Base-by-base conservation (phyloP, 2,888 invertebrate genomes). In the Ormyrus labotus region DNA sequence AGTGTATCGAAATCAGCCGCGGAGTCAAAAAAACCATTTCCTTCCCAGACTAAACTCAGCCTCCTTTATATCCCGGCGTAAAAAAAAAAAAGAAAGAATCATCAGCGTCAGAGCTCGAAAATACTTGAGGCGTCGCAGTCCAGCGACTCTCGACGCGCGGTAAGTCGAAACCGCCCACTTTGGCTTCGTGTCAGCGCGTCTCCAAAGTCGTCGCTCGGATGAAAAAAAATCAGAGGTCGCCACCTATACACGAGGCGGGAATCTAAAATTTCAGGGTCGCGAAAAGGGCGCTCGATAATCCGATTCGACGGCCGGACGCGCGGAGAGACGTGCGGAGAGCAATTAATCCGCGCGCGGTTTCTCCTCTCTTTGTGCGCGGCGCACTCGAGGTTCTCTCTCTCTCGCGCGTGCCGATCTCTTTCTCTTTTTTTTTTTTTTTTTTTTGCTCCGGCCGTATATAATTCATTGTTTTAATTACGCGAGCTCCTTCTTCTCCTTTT, bases 261-360 rank as follows among this genome's bases (percentile, higher is more conserved):
- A 34, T 34, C 34, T 34, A 2, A 3, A 34, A 4, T 34, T 34
- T 34, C 34, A 34, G 34, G 34, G 34, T 34, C 34, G 34, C 34
- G 34, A 34, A 34, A 34, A 34, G 34, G 34, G 34, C 34, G 34
- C 34, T 34, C 34, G 34, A 34, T 34, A 34, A 34, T 34, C 34
- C 34, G 34, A 34, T 34, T 34, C 19, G 19, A 19, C 19, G 19
- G 19, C 19, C 1, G 50, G 47, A 64, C 13, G 45, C 5, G 13
- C 34, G 50, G 13, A 60, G 48, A 13, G 11, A 34, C 11, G 45
- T 48, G 45, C 10, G 1, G 8, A 58, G 45, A 11, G 69, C 72
- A 69, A 74, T 79, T 79, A 64, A 79, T 79, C 67, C 73, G 11
- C 73, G 11, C 19, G 34, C 8, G n/a, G 48, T 74, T 69, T 74